Conservation (phyloP, 2,797 vertebrate genomes). For the Coendou prehensilis region DNA sequence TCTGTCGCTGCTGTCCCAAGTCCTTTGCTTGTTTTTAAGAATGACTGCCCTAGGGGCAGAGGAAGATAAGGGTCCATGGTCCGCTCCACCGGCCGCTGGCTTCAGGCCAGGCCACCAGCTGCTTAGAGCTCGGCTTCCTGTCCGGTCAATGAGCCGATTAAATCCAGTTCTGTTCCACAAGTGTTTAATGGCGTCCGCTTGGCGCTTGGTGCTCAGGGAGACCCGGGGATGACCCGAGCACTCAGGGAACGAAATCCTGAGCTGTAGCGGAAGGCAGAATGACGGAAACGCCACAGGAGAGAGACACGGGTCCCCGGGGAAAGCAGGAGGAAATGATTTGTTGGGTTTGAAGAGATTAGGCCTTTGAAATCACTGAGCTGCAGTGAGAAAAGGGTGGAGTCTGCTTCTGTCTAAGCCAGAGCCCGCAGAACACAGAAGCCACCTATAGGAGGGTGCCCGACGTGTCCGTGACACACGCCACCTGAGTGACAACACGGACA, state of each 20-base stretch:
- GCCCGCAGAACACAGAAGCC: neutral
- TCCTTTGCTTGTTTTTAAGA: neutral
- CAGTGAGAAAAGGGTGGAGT: neutral
- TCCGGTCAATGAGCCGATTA: neutral
- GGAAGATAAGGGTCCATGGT: constrained; percentile 11
- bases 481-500: neutral
- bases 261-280: neutral
- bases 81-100: neutral
- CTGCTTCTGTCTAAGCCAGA: neutral
- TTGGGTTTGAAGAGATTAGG: neutral
- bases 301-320: neutral
- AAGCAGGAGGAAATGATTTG: neutral
- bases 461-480: neutral
- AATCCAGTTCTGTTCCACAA: neutral
- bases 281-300: neutral
- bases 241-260: neutral
- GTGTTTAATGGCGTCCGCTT: neutral
- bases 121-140: neutral
- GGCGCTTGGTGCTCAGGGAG: neutral
- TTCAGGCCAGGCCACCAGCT: neutral
- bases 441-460: no score
- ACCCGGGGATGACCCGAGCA: neutral
- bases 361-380: neutral
- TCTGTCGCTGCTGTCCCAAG: neutral
- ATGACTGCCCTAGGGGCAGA: neutral